These are phyloP conservation scores for Hemiprocne comata DNA, from an alignment of 2,113 vertebrate genomes.

Conservation along the genomic window DNA sequence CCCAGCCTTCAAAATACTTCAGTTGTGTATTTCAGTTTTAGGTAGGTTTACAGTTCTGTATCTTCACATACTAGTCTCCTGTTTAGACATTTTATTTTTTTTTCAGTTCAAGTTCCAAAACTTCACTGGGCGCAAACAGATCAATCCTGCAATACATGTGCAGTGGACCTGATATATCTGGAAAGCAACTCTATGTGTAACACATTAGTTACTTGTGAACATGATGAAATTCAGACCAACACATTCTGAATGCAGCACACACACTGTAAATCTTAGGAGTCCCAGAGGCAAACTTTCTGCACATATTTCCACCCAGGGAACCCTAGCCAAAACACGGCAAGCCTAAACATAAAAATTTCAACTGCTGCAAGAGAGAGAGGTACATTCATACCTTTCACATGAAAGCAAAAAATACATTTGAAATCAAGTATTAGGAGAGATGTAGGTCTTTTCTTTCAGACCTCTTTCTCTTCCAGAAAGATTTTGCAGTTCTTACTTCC, in stretches of 20 bases:
- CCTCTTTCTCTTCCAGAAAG: background rate
- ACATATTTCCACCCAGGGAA: slow-evolving; percentile 31
- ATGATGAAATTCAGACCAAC: background rate
- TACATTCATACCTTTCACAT: slow-evolving; percentile 42
- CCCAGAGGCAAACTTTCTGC: slow-evolving; percentile 32
- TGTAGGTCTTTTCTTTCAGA: background rate
- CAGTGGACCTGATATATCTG: background rate
- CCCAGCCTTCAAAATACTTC: background rate
- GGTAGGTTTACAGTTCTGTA: background rate
- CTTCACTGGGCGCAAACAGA: background rate
- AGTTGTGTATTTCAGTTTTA: background rate
- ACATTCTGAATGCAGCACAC: background rate
- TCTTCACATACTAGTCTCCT: background rate
- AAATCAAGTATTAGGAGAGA: background rate
- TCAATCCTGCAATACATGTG: background rate
- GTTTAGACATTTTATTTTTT: background rate
- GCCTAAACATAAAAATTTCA: slow-evolving; percentile 30
- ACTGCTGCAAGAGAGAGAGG: background rate
- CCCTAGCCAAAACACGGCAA: slow-evolving; percentile 39
- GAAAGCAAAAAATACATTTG: background rate
- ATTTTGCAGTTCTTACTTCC: background rate
- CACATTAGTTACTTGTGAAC: background rate
- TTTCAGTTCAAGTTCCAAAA: background rate
- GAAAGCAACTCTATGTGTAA: background rate
- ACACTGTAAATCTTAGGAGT: background rate